Evolutionary conservation across 2,113 vertebrate species (phyloP).

Genomic region (Phocoena sinus): DNA sequence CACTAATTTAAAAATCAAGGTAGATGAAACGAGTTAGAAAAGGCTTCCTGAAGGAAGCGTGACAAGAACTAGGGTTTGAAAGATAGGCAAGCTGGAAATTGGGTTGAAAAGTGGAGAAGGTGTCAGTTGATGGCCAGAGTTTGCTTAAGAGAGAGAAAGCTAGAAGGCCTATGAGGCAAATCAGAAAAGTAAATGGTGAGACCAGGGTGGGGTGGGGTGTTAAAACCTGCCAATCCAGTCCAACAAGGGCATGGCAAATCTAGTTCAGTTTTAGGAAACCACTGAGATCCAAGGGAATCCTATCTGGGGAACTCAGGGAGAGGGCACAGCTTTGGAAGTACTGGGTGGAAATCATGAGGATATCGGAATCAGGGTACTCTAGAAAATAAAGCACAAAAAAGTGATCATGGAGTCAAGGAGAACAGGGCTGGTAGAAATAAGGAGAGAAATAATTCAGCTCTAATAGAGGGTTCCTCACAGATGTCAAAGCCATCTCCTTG

Average conservation of each 20-base stretch:
- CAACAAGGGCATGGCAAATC: not conserved
- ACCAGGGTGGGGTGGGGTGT: not conserved
- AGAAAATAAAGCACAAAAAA: not conserved
- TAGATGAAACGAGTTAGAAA: constrained; percentile 7
- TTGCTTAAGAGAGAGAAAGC: not conserved
- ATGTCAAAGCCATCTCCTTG: not conserved
- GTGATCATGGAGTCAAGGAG: not conserved
- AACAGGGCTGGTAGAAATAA: not conserved
- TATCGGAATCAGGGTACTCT: not conserved
- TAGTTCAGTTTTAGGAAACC: constrained; percentile 4
- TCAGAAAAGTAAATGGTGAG: not conserved
- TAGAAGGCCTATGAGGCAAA: not conserved
- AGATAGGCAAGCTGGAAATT: not conserved
- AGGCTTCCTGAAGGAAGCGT: not conserved
- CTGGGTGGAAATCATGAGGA: not conserved
- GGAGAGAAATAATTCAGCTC: not conserved
- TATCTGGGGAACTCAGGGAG: not conserved
- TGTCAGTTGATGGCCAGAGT: not conserved
- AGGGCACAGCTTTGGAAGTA: not conserved
- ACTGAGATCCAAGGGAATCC: not conserved
- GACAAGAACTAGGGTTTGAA: not conserved
- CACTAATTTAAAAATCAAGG: not conserved
- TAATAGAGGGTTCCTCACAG: not conserved
- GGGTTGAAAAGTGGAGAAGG: not conserved
- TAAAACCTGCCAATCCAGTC: not conserved